Base-by-base conservation (phyloP, 1,140 invertebrate genomes). In the Sminthurinus signatus region DNA sequence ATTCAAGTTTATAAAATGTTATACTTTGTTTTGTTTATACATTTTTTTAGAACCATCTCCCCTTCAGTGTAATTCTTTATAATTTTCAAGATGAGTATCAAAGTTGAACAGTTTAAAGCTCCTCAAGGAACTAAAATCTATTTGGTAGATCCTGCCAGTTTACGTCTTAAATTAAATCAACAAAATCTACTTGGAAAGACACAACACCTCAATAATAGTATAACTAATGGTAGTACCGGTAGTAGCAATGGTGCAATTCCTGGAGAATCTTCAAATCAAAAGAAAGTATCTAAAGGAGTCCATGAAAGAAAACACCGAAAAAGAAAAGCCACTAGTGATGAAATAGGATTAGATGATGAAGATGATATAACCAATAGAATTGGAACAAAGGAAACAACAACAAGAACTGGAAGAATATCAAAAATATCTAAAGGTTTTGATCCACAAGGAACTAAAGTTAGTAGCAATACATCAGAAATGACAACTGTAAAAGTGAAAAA, bases 401-500 rank as follows among this genome's bases (percentile, higher is more conserved):
- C 59, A 12, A 29, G 46, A 25, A 19, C 59, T 21, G 59, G 59
- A 10, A 17, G 59, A 15, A 29, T 61, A 10, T 48, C 59, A 4
- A 61, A 61, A 51, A 17, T 25, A n/a, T n/a, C n/a, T n/a, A n/a
- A n/a, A n/a, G n/a, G n/a, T n/a, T n/a, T n/a, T n/a, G n/a, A n/a
- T n/a, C n/a, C 36, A 12, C 46, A 48, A 48, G 21, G 10, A 48
- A 19, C 8, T 19, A 8, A 19, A 19, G 21, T 12, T 8, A 12
- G 8, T 19, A 19, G 8, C 46, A 5, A 48, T 14, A 48, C 10
- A 8, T 12, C 8, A 15, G 15, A 19, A 48, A 48, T 48, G n/a
- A n/a, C 50, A 25, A 23, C 5, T 52, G 15, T 52, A 3, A 62
- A 62, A 57, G 17, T 46, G 61, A 65, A 51, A 59, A 68, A 68